Conservation (phyloP, 2,888 invertebrate species). For the Oligia latruncula region DNA sequence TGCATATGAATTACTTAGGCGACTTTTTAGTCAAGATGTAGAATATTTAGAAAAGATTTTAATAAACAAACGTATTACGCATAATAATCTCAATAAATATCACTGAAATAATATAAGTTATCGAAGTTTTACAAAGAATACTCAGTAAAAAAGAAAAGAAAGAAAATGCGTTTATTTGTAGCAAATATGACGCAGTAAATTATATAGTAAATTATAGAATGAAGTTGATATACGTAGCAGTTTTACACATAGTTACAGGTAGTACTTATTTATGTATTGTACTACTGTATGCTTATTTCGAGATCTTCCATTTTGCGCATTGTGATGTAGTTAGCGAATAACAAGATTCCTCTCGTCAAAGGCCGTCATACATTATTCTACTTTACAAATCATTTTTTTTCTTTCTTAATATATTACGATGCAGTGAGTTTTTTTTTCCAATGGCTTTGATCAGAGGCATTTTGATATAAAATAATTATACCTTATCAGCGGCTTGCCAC, state of each 20-base stretch:
- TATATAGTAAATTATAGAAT: slow-evolving; percentile 4
- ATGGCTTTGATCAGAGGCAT: background rate
- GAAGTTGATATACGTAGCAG: slow-evolving; percentile 27
- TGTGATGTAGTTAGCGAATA: slow-evolving; percentile 14
- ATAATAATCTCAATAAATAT: slow-evolving; percentile 49
- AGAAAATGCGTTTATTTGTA: no score
- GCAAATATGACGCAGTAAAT: no score
- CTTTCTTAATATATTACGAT: background rate
- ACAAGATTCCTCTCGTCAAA: background rate
- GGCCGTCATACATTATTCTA: background rate
- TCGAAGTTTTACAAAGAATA: slow-evolving; percentile 23
- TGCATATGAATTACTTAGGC: slow-evolving; percentile 33
- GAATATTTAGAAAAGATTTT: slow-evolving; percentile 35
- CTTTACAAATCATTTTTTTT: background rate
- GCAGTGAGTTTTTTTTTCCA: background rate
- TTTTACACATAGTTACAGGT: slow-evolving; percentile 2
- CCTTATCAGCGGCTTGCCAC: background rate
- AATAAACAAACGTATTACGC: slow-evolving; percentile 46
- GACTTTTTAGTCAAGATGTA: slow-evolving; percentile 49
- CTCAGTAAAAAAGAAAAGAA: slow-evolving; percentile 6
- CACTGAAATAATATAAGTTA: slow-evolving; percentile 21
- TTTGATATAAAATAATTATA: slow-evolving; percentile 14
- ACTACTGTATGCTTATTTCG: slow-evolving; percentile 9
- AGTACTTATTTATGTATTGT: slow-evolving; percentile 16
- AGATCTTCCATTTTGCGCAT: slow-evolving; percentile 17